Evolutionary conservation across 1,140 invertebrate species (phyloP), one percentile per base, ranked within the genome.

Genomic region (Ceratina calcarata): DNA sequence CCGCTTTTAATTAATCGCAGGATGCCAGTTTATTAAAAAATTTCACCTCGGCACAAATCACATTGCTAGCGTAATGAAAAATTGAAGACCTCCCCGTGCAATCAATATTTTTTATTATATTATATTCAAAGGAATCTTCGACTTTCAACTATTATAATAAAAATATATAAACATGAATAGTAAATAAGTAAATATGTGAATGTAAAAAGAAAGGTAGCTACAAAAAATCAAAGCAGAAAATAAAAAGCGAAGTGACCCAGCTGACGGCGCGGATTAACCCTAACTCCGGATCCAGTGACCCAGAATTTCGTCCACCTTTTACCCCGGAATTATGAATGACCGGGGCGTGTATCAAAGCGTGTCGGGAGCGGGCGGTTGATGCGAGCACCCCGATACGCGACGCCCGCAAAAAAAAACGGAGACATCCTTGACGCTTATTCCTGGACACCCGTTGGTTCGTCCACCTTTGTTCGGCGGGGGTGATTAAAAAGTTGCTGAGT

Each of bases 401-500:
- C 49, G 6, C 13, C 18, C 58, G n/a, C n/a, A n/a, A 32, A 32
- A 32, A 8, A 49, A 3, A 49, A 69, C 57, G 61, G 32, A 71
- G 60, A 51, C 27, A 24, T 53, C 15, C 18, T 1, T 55, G 51
- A 22, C 75, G 64, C 70, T 75, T 57, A 60, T 86, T 84, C 81
- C 37, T 57, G 71, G 73, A 85, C 74, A 88, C 78, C 85, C 80
- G 82, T 80, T 81, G 74, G 65, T 80, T 71, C 66, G 60, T 53
- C 60, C 68, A 83, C 64, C 80, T 87, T 88, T 88, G 80, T 88
- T 88, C 86, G 37, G 16, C 71, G 68, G 69, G 87, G 84, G 87
- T 88, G 86, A 88, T 88, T 88, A 88, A 88, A 87, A 88, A 87
- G 80, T 88, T 88, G 87, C 83, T 80, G 84, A 88, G 86, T 81